These are phyloP conservation scores for Marmota monax DNA, from an alignment of 2,113 vertebrate genomes.

Conservation along the genomic window DNA sequence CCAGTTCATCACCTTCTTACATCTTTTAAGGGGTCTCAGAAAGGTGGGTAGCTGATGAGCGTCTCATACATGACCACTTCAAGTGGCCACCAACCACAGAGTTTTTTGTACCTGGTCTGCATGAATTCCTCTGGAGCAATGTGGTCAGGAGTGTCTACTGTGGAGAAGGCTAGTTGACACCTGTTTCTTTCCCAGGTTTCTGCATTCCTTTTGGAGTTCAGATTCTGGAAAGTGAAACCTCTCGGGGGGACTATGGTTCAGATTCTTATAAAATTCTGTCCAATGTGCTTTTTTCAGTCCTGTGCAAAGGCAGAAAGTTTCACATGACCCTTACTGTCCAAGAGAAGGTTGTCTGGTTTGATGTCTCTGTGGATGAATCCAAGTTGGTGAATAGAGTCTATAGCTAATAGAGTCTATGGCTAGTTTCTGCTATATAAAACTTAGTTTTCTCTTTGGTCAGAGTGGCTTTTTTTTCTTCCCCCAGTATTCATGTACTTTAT, in stretches of 20 bases:
- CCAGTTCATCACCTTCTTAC: conserved; percentile 99
- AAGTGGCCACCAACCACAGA: conserved; percentile 98
- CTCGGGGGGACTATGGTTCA: conserved; percentile 97
- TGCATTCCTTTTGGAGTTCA: conserved; percentile 99
- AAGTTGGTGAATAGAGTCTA: conserved; percentile 94
- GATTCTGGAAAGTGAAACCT: conserved; percentile 99
- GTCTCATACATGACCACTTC: conserved; percentile 99
- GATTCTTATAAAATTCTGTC: conserved; percentile 98
- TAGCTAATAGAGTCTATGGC: conserved; percentile 87
- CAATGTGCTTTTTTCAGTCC: conserved; percentile 98
- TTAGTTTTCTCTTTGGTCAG: conserved; percentile 97
- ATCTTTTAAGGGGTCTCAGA: conserved; percentile 99
- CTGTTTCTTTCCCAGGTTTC: conserved; percentile 99
- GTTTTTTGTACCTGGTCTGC: conserved; percentile 99
- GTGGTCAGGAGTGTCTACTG: conserved; percentile 97
- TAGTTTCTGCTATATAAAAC: conserved; percentile 98
- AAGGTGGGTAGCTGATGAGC: conserved; percentile 98
- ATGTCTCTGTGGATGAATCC: conserved; percentile 99
- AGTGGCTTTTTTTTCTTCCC: conserved; percentile 94
- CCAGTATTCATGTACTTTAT: too few species aligned
- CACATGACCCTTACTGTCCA: conserved; percentile 98
- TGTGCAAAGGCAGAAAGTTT: conserved; percentile 98
- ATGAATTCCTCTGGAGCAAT: conserved; percentile 98
- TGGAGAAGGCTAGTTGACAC: conserved; percentile 97
- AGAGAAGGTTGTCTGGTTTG: conserved; percentile 98